These are phyloP conservation scores for Linnaemya tessellans DNA, from an alignment of 2,888 invertebrate genomes.

Conservation along the genomic window DNA sequence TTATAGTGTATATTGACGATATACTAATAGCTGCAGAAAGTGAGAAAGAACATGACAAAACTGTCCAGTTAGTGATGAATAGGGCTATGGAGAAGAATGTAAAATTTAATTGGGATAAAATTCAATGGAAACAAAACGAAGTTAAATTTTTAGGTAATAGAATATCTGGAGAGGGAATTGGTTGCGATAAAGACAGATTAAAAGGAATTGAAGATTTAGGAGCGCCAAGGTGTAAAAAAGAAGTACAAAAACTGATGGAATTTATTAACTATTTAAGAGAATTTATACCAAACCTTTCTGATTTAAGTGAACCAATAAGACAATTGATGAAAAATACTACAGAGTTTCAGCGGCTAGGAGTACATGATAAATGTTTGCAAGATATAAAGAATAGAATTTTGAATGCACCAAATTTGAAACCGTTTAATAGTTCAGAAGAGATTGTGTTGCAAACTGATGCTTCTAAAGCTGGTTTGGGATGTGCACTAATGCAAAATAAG, in stretches of 20 bases:
- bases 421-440: slow-evolving; percentile 42
- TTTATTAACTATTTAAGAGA: slow-evolving; percentile 65
- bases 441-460: slow-evolving; percentile 61
- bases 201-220: slow-evolving; percentile 53
- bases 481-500: slow-evolving; percentile 39
- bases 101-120: slow-evolving; percentile 16
- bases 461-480: slow-evolving; percentile 69
- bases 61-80: neutral
- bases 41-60: slow-evolving; percentile 22
- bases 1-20: slow-evolving; percentile 50
- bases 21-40: slow-evolving; percentile 21
- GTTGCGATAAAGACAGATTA: slow-evolving; percentile 46
- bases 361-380: slow-evolving; percentile 55
- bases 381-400: slow-evolving; percentile 61
- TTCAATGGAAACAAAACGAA: slow-evolving; percentile 15
- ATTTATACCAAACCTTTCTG: slow-evolving; percentile 72
- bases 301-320: slow-evolving; percentile 61
- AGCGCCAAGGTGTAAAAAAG: slow-evolving; percentile 52
- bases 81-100: slow-evolving; percentile 13
- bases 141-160: slow-evolving; percentile 52
- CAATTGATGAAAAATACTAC: slow-evolving; percentile 68
- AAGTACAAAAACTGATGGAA: slow-evolving; percentile 54
- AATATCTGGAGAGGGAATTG: slow-evolving; percentile 51
- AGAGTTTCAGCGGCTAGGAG: slow-evolving; percentile 60
- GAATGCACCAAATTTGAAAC: slow-evolving; percentile 62